phyloP scores from a whole-genome alignment of 2,888 invertebrate species.

The Archips xylosteana region DNA sequence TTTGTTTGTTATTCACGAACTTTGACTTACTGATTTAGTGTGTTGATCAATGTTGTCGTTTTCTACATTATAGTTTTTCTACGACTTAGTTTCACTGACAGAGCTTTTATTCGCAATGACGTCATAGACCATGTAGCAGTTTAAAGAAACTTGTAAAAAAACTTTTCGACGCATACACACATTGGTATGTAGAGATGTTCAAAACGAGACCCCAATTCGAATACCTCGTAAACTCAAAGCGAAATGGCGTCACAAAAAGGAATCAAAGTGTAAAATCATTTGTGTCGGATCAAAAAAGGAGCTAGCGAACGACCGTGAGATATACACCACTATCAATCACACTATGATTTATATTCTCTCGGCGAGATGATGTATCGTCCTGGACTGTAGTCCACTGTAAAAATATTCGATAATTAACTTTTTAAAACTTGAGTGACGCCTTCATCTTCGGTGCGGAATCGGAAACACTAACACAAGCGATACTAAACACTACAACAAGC shows the following conservation, averaged over 20 bases:
- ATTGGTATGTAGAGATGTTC: constrained; percentile 7
- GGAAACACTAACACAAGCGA: constrained; percentile 46
- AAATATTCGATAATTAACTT: constrained; percentile 84
- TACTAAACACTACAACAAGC: constrained; percentile 42
- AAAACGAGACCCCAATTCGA: constrained; percentile 54
- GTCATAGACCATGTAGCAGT: background rate
- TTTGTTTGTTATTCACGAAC: background rate
- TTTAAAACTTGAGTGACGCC: constrained; percentile 82
- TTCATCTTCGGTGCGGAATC: constrained; percentile 62
- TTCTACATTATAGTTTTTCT: background rate
- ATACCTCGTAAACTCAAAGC: constrained; percentile 68
- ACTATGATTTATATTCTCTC: constrained; percentile 80
- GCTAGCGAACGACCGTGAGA: constrained; percentile 81
- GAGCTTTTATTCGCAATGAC: background rate
- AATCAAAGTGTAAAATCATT: constrained; percentile 83
- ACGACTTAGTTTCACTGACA: background rate
- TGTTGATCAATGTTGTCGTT: background rate
- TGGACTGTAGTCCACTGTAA: constrained; percentile 66
- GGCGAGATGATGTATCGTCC: constrained; percentile 78
- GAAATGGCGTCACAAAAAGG: constrained; percentile 76
- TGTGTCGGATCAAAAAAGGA: constrained; percentile 84
- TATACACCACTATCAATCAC: constrained; percentile 83
- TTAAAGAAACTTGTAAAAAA: background rate
- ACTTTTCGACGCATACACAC: background rate
- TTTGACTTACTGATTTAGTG: background rate